phyloP scores from a whole-genome alignment of 2,113 vertebrate species.

The Pantherophis guttatus region DNA sequence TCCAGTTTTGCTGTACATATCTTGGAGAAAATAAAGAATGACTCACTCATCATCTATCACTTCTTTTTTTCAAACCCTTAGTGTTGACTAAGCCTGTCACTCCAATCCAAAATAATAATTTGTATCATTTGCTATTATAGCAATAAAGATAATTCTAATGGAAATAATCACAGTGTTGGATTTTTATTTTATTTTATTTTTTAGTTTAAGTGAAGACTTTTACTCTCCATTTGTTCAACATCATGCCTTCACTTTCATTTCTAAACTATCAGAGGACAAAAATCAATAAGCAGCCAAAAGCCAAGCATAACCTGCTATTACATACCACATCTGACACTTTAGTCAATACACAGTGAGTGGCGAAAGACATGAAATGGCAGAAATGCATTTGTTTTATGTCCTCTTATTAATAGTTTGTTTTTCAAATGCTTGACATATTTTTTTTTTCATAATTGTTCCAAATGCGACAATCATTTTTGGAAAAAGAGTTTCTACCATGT shows the following conservation, averaged over 20 bases:
- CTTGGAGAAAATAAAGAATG: neutral
- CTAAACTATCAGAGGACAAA: constrained; percentile 11
- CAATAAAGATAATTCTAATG: constrained; percentile 10
- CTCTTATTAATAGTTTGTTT: constrained; percentile 12
- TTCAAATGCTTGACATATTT: neutral
- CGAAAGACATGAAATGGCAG: neutral
- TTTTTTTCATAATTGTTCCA: neutral
- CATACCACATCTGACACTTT: constrained; percentile 6
- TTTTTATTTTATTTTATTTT: neutral
- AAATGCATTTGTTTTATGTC: neutral
- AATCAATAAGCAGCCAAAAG: constrained; percentile 20
- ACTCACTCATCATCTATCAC: neutral
- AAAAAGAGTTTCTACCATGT: neutral
- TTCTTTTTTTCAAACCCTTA: neutral
- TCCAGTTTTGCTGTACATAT: neutral
- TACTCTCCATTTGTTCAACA: constrained; percentile 16
- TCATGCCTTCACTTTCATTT: constrained; percentile 22
- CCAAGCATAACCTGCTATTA: neutral
- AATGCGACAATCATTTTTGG: neutral
- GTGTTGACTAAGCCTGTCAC: constrained; percentile 14
- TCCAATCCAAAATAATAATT: constrained; percentile 2
- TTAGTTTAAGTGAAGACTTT: neutral
- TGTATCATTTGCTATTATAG: neutral
- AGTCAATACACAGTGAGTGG: neutral
- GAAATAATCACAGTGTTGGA: neutral